phyloP scores from a whole-genome alignment of 2,113 vertebrate species.

The Cyanoderma ruficeps region DNA sequence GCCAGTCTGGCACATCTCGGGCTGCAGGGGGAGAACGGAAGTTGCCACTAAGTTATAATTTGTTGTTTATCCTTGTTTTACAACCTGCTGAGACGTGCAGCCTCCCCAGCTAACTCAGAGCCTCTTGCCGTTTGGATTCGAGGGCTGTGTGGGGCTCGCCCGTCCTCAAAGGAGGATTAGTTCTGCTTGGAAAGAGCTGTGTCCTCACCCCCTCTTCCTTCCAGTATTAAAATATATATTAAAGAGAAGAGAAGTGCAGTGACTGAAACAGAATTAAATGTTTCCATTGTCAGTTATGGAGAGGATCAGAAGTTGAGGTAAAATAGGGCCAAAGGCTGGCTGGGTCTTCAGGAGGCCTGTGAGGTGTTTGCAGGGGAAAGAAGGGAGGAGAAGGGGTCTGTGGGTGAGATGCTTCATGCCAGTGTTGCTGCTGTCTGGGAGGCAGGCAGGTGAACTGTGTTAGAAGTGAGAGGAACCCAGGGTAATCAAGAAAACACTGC shows the following conservation, averaged over 20 bases:
- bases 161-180: constrained; percentile 20
- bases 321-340: neutral
- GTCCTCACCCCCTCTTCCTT: neutral
- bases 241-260: neutral
- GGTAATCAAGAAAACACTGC: neutral
- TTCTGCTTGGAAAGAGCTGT: constrained; percentile 30
- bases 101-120: neutral
- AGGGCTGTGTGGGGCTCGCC: neutral
- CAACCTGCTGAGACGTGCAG: neutral
- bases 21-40: neutral
- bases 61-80: constrained; percentile 36
- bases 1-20: neutral
- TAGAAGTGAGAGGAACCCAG: neutral
- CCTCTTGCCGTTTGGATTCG: rapidly evolving
- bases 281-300: neutral
- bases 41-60: neutral
- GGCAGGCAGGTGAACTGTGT: neutral
- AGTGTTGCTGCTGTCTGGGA: neutral
- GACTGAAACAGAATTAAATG: constrained; percentile 16
- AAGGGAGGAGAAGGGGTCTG: neutral
- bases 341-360: neutral
- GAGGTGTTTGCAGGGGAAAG: neutral
- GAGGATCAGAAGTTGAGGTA: neutral
- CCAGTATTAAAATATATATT: constrained; percentile 25
- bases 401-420: rapidly evolving